phyloP scores from a whole-genome alignment of 1,140 invertebrate genomes.

The Drosophila insularis region DNA sequence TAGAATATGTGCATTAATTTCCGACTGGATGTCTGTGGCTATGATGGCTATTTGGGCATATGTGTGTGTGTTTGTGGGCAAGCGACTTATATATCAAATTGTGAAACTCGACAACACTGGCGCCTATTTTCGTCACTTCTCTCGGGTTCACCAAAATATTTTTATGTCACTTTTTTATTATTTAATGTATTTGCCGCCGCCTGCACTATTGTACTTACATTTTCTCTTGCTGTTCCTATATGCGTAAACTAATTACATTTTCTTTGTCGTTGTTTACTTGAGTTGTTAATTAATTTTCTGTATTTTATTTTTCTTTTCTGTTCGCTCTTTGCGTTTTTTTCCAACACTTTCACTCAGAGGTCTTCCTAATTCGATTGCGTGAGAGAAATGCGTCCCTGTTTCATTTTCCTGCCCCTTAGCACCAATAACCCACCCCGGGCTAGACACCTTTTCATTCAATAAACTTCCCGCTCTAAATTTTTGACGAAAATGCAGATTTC shows the following conservation, averaged over 20 bases:
- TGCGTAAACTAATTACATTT: constrained; percentile 36
- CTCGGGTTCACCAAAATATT: constrained; percentile 22
- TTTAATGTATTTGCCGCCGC: neutral
- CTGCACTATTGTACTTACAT: neutral
- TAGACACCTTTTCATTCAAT: neutral
- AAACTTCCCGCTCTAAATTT: constrained; percentile 8
- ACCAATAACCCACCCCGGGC: neutral
- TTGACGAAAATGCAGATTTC: neutral
- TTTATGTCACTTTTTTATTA: neutral
- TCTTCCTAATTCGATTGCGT: constrained; percentile 15
- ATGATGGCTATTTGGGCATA: neutral
- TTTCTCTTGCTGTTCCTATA: constrained; percentile 3
- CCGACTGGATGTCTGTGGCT: neutral
- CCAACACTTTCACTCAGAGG: constrained; percentile 24
- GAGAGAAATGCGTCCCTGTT: constrained; percentile 19
- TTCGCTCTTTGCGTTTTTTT: constrained; percentile 4
- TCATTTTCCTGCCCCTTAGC: neutral
- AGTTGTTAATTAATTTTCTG: neutral
- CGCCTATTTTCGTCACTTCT: constrained; percentile 77
- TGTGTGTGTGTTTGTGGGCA: neutral
- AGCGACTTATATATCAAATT: neutral
- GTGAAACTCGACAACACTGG: constrained; percentile 61
- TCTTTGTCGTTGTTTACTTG: constrained; percentile 18
- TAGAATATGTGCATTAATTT: constrained; percentile 1
- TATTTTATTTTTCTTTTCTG: neutral